Evolutionary conservation across 2,888 invertebrate species (phyloP).

Genomic region (Xanthia togata): DNA sequence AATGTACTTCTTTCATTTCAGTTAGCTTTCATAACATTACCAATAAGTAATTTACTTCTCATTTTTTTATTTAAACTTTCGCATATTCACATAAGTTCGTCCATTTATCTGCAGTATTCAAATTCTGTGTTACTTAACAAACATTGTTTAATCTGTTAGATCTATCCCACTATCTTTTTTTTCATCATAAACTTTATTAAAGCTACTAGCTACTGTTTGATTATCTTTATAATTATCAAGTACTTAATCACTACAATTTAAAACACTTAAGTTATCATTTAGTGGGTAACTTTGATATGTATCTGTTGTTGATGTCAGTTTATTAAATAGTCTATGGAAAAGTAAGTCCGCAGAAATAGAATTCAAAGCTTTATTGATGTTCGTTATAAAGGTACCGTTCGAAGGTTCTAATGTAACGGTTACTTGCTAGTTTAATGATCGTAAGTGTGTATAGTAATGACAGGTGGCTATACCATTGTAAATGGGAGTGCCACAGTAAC

Average conservation of each 20-base stretch:
- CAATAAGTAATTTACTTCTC: background rate
- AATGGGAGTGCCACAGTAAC: constrained; percentile 56
- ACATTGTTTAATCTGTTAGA: constrained; percentile 57
- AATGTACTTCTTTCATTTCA: background rate
- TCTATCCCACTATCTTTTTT: constrained; percentile 57
- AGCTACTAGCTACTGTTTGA: constrained; percentile 51
- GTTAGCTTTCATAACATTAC: background rate
- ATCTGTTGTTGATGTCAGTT: constrained; percentile 38
- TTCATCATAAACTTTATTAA: constrained; percentile 61
- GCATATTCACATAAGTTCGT: constrained; percentile 24
- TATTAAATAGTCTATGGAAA: constrained; percentile 19
- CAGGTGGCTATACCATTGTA: constrained; percentile 55
- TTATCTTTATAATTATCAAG: constrained; percentile 57
- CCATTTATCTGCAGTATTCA: constrained; percentile 38
- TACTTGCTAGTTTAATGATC: constrained; percentile 48
- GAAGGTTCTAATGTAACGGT: constrained; percentile 45
- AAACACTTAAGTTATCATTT: constrained; percentile 49
- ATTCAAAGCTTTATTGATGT: constrained; percentile 20
- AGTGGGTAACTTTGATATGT: constrained; percentile 44
- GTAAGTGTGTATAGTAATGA: constrained; percentile 56
- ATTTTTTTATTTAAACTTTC: constrained; percentile 40
- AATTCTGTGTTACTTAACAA: constrained; percentile 39
- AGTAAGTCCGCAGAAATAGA: background rate
- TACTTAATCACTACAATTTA: constrained; percentile 55
- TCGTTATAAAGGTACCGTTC: constrained; percentile 37